phyloP scores from a whole-genome alignment of 2,888 invertebrate genomes.

The Heteromyza rotundicornis region DNA sequence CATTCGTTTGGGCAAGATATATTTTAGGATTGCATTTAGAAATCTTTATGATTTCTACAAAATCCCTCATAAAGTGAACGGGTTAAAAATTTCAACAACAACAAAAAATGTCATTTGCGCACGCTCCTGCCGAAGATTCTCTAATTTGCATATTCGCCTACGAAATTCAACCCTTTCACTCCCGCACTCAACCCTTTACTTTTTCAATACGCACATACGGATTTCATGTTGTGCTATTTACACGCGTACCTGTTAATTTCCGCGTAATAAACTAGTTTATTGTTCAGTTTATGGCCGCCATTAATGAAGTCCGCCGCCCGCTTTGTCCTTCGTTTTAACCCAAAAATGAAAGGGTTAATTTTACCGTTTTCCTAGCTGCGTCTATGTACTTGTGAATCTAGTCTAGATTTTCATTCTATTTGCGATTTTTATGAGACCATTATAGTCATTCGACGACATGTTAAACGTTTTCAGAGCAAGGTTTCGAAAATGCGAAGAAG shows the following conservation, averaged over 20 bases:
- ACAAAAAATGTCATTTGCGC: too few species aligned
- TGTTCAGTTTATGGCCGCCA: slow-evolving; percentile 24
- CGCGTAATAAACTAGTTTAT: slow-evolving; percentile 4
- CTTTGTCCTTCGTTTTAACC: background rate
- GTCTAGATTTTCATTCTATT: background rate
- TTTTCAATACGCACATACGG: background rate
- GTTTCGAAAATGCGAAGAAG: too few species aligned
- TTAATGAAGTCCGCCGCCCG: slow-evolving; percentile 17
- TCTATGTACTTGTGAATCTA: background rate
- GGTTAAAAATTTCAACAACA: slow-evolving; percentile 1
- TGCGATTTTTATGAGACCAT: slow-evolving; percentile 44
- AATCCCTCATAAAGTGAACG: background rate
- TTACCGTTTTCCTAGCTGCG: background rate
- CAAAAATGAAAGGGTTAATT: slow-evolving; percentile 3
- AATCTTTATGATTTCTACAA: background rate
- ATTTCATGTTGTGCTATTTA: too few species aligned
- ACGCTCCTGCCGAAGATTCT: too few species aligned
- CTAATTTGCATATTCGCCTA: too few species aligned
- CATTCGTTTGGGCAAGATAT: too few species aligned
- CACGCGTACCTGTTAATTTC: background rate
- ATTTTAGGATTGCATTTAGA: too few species aligned
- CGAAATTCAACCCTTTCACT: background rate
- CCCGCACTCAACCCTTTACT: background rate
- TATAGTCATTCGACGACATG: slow-evolving; percentile 38
- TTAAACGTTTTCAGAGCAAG: slow-evolving; percentile 32